A percentile compares a stretch with the other conserved stretches of the same genome.
phyloP scores from a whole-genome alignment of 2,888 invertebrate species.

The Caenorhabditis sp. region DNA sequence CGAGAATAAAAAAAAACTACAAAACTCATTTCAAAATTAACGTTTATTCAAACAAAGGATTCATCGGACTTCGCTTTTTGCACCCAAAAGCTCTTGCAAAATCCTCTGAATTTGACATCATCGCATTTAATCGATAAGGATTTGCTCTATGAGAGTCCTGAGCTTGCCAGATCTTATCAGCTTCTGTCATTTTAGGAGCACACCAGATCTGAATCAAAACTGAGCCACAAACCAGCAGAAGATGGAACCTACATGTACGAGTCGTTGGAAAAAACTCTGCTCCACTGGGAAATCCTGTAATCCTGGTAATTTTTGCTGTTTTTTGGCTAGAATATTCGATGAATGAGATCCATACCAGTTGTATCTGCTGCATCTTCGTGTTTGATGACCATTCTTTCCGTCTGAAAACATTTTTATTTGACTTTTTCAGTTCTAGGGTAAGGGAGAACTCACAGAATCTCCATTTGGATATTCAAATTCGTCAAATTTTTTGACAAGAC shows the following conservation, averaged over 20 bases:
- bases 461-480: not conserved
- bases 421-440: not conserved
- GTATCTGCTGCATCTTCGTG: constrained; percentile 7
- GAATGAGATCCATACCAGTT: constrained; percentile 3
- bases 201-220: too few species aligned
- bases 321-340: not conserved
- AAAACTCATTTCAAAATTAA: too few species aligned
- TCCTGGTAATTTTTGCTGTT: constrained; percentile 8
- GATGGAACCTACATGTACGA: constrained; percentile 10
- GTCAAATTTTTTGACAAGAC: not conserved
- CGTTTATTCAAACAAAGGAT: constrained; percentile 8
- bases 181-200: too few species aligned
- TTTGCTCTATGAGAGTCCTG: constrained; percentile 2
- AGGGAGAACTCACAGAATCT: not conserved
- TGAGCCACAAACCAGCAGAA: not conserved
- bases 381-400: constrained; percentile 8
- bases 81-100: constrained; percentile 21
- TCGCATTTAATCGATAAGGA: constrained; percentile 19
- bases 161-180: not conserved
- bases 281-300: not conserved
- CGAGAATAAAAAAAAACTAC: too few species aligned
- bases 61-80: not conserved
- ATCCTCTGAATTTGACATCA: constrained; percentile 16
- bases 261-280: constrained; percentile 22
- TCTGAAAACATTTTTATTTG: constrained; percentile 12